A percentile compares a stretch with the other conserved stretches of the same genome.
phyloP scores from a whole-genome alignment of 2,797 vertebrate species.

The Channa striata region DNA sequence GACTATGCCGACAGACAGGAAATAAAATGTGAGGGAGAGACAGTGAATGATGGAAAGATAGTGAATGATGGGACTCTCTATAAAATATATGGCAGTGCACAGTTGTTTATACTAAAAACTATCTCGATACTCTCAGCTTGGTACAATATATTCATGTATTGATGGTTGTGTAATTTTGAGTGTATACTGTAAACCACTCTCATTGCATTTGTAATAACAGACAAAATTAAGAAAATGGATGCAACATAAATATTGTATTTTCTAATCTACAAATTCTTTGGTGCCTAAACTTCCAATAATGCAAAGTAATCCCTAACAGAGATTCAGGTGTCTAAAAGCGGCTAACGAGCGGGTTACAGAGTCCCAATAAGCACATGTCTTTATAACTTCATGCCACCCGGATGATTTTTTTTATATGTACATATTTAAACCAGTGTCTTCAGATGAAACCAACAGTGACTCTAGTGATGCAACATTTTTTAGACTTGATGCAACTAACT shows the following conservation, averaged over 20 bases:
- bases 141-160: background rate
- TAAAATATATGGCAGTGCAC: conserved; percentile 5
- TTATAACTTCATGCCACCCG: too few species aligned
- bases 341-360: too few species aligned
- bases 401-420: too few species aligned
- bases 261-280: background rate
- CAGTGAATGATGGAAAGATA: conserved; percentile 15
- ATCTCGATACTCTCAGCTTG: conserved; percentile 4
- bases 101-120: conserved; percentile 16
- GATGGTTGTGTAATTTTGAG: background rate
- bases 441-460: too few species aligned
- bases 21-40: conserved; percentile 60
- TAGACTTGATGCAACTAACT: too few species aligned
- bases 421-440: too few species aligned
- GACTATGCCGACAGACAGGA: conserved; percentile 29
- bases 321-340: background rate
- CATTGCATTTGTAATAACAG: background rate
- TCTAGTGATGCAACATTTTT: too few species aligned
- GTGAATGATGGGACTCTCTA: conserved; percentile 7
- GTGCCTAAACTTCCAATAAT: background rate
- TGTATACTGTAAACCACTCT: too few species aligned
- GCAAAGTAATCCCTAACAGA: background rate
- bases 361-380: too few species aligned
- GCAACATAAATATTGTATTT: background rate
- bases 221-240: background rate